These are phyloP conservation scores for Batillaria attramentaria DNA, from an alignment of 1,140 invertebrate genomes.

Conservation along the genomic window DNA sequence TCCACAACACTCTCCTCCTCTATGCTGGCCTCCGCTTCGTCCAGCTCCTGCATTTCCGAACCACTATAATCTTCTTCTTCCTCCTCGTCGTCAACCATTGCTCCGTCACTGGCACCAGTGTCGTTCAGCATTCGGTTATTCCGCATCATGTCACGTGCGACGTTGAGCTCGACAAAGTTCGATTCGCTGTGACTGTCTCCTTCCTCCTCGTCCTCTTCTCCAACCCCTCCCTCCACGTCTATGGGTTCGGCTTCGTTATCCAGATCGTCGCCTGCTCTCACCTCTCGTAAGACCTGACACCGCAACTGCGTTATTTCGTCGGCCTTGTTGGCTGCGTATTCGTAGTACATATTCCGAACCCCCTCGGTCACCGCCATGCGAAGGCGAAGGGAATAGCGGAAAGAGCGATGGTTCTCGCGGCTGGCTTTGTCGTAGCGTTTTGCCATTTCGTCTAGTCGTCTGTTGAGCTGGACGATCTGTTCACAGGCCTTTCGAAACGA, in stretches of 20 bases:
- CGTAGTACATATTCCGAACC: conserved; percentile 64
- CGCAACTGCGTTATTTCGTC: conserved; percentile 54
- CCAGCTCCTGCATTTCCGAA: conserved; percentile 23
- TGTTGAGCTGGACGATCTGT: conserved; percentile 59
- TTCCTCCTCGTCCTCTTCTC: not conserved
- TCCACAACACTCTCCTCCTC: not conserved
- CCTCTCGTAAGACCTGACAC: not conserved
- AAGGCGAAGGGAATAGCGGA: conserved; percentile 60
- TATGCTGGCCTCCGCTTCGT: conserved; percentile 16
- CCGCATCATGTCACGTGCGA: not conserved
- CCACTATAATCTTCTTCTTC: conserved; percentile 31
- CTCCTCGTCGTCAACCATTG: conserved; percentile 34
- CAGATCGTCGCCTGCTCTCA: not conserved
- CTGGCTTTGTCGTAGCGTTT: conserved; percentile 57
- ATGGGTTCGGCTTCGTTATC: no score
- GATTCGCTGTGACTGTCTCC: not conserved
- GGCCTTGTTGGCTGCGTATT: conserved; percentile 58
- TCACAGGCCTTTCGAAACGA: conserved; percentile 55
- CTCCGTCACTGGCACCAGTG: conserved; percentile 22
- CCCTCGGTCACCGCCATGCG: conserved; percentile 60
- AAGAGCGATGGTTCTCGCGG: conserved; percentile 52
- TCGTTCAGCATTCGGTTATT: conserved; percentile 2
- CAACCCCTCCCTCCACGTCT: not conserved
- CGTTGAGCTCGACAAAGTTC: not conserved
- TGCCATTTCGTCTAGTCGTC: conserved; percentile 53